Evolutionary conservation across 2,888 invertebrate genomes (phyloP), one percentile per base, ranked within the genome.

Genomic region (Ischnus inquisitorius): DNA sequence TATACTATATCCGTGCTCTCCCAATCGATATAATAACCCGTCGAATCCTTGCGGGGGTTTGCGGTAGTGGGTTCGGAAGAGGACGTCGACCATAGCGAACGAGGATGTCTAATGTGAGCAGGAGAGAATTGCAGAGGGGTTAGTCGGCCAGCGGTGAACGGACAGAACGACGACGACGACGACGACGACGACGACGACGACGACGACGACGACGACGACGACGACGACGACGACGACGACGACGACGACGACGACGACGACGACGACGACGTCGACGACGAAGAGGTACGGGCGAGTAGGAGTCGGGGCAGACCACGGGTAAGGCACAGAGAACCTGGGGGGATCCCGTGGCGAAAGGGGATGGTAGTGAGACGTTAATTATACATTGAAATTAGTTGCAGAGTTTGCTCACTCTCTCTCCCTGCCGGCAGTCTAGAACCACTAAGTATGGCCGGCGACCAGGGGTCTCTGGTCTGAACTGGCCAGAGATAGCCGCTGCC

Each of bases 371-470:
- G 92, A 93, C 93, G 93, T 93, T 93, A 93, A 93, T 93, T 93
- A 93, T 93, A 93, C 93, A 93, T 93, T 93, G 93, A 93, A 93
- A 93, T 93, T 93, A 93, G 93, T 93, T 93, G 93, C 92, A 91
- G 92, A 93, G 93, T 93, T 93, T 93, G 93, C 92, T 90, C 92
- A 91, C 91, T 62, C 92, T 92, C 91, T 62, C 78, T 78, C 81
- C 74, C 74, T 71, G 84, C 65, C 82, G 48, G 54, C 71, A 89
- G 90, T 90, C 90, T 88, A 88, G 90, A 90, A 90, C 91, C 90
- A 90, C 92, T 92, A 93, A 92, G 93, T 92, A 92, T 92, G 91
- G 92, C 91, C 90, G 90, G 88, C 57, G 78, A 39, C 87, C 86
- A 28, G 79, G 62, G 83, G 87, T 88, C 85, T 82, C 86, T 57